Base-by-base conservation (phyloP, 1,140 invertebrate genomes). In the Stratiolaelaps scimitus region DNA sequence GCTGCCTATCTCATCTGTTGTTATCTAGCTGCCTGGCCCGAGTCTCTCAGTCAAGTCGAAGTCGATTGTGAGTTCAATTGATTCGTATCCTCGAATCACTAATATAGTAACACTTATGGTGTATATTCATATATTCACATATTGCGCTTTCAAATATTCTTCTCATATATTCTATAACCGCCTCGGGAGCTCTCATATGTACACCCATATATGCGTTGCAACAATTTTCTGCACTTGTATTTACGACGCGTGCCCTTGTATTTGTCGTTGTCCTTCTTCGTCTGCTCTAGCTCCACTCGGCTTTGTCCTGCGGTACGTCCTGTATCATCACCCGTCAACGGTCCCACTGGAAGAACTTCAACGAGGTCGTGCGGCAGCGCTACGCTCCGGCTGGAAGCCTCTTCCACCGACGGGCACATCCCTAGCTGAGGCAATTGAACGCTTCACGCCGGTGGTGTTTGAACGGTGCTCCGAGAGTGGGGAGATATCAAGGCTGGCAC, bases 61-160 rank as follows among this genome's bases (percentile, higher is more conserved):
- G 15, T 60, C 10, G 53, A 60, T 60, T 60, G 53, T 60, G 23
- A 60, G 53, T 60, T 15, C n/a, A n/a, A n/a, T n/a, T n/a, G n/a
- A n/a, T n/a, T 60, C 13, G 15, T 10, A 34, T 23, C 2, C 2
- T 2, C 53, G 26, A 17, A 29, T 26, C 28, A 29, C 53, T 17
- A 26, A 17, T 60, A 17, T 2, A 15, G 17, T 26, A 29, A 26
- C 6, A 2, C 20, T 20, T 10, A 60, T 2, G 2, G 20, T n/a
- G n/a, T 34, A 34, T 23, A 48, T 26, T n/a, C 17, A n/a, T 1
- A 15, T 60, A 29, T 60, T 15, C 17, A 29, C 53, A n/a, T n/a
- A n/a, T n/a, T n/a, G n/a, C n/a, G n/a, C n/a, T n/a, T n/a, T n/a
- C n/a, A n/a, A n/a, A n/a, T n/a, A n/a, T n/a, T n/a, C n/a, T n/a